These are phyloP conservation scores for Pentalonia nigronervosa DNA, from an alignment of 1,140 invertebrate genomes.

Conservation along the genomic window DNA sequence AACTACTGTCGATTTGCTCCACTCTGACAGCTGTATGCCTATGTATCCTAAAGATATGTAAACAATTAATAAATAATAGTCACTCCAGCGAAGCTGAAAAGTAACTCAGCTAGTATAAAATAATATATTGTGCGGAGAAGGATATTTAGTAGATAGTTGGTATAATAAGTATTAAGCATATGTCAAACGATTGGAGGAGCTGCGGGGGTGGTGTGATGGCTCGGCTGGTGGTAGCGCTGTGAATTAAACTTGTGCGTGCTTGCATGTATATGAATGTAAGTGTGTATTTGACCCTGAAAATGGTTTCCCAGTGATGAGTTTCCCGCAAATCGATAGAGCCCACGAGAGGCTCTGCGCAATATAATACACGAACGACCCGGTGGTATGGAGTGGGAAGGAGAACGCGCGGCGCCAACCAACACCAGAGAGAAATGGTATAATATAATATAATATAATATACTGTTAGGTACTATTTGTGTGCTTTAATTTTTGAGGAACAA, in stretches of 20 bases:
- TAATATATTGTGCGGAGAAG: neutral
- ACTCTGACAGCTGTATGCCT: neutral
- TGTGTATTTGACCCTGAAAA: conserved; percentile 51
- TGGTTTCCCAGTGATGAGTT: conserved; percentile 44
- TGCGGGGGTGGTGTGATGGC: too few relatives aligned
- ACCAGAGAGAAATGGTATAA: neutral
- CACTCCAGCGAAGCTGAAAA: neutral
- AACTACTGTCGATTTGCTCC: neutral
- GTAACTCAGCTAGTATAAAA: neutral
- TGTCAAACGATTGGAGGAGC: neutral
- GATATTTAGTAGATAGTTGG: neutral
- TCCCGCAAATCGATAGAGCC: conserved; percentile 47
- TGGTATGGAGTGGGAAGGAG: neutral
- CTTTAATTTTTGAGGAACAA: neutral
- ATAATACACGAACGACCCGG: neutral
- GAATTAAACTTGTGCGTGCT: neutral
- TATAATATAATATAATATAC: neutral
- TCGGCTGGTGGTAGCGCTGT: neutral
- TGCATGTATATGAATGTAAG: neutral
- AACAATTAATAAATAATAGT: neutral
- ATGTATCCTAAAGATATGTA: neutral
- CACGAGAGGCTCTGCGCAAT: neutral
- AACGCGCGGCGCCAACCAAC: neutral
- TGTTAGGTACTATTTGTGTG: neutral
- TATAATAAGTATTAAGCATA: neutral